These are phyloP conservation scores for Apocrypta bakeri DNA, from an alignment of 1,140 invertebrate genomes.

Conservation along the genomic window DNA sequence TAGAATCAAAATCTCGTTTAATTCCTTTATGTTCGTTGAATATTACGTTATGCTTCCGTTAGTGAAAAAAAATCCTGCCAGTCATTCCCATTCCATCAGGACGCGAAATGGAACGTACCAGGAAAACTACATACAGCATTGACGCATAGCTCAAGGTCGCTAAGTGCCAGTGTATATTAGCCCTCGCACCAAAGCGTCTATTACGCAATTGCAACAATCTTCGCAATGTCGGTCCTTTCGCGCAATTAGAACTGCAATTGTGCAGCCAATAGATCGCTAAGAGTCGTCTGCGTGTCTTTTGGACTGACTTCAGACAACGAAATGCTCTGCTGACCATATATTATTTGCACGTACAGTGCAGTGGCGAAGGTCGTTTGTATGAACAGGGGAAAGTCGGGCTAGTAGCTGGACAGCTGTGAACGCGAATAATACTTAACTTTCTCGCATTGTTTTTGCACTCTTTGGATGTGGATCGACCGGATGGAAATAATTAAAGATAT, in stretches of 20 bases:
- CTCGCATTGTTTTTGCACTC: background rate
- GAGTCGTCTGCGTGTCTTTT: background rate
- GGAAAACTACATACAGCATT: background rate
- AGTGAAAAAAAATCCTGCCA: no score
- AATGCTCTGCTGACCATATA: background rate
- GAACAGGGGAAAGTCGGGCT: background rate
- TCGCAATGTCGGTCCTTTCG: conserved; percentile 21
- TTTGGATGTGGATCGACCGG: background rate
- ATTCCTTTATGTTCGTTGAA: background rate
- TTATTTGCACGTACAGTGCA: background rate
- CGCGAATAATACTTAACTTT: background rate
- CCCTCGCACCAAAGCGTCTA: conserved; percentile 13
- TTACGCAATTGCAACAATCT: conserved; percentile 59
- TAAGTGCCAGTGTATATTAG: conserved; percentile 50
- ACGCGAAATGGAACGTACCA: no score
- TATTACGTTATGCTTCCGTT: no score
- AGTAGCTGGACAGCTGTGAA: background rate
- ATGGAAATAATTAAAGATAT: background rate
- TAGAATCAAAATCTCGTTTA: background rate
- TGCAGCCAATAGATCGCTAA: background rate
- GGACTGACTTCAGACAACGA: background rate
- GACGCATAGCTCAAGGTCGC: conserved; percentile 56
- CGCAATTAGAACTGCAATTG: conserved; percentile 9
- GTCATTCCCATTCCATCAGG: no score
- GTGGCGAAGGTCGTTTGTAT: background rate